These are phyloP conservation scores for Engraulis encrasicolus DNA, from an alignment of 2,113 vertebrate species.

Conservation along the genomic window DNA sequence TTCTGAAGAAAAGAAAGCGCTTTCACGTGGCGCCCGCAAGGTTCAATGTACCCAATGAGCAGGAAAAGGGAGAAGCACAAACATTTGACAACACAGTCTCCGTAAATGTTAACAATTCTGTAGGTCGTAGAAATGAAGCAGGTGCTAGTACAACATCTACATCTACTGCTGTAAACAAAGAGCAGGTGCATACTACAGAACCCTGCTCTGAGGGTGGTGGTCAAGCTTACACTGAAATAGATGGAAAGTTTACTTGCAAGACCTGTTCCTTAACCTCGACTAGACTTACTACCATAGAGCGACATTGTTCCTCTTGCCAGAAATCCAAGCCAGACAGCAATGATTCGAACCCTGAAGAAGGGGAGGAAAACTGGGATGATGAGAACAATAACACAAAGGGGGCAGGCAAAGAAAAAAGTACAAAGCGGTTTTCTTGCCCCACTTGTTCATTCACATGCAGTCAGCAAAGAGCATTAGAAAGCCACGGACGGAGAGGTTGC, in stretches of 20 bases:
- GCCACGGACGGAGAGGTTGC: slow-evolving; percentile 82
- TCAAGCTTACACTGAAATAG: slow-evolving; percentile 30
- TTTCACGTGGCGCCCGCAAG: slow-evolving; percentile 16
- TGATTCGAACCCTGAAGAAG: background rate
- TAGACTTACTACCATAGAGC: slow-evolving; percentile 77
- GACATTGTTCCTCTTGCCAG: slow-evolving; percentile 73
- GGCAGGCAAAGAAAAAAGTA: background rate
- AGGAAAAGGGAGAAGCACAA: slow-evolving; percentile 1
- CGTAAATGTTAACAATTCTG: background rate
- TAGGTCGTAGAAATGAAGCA: background rate
- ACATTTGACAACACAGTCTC: no score
- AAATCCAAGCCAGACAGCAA: slow-evolving; percentile 9
- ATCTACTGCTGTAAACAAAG: background rate
- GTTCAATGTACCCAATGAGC: background rate
- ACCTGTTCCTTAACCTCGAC: slow-evolving; percentile 83
- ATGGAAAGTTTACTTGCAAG: slow-evolving; percentile 82
- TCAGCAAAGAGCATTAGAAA: slow-evolving; percentile 80
- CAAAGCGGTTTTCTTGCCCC: slow-evolving; percentile 74
- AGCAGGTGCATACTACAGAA: background rate
- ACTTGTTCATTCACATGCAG: slow-evolving; percentile 83
- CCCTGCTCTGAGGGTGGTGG: background rate
- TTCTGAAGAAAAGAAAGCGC: slow-evolving; percentile 68
- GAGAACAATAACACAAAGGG: background rate
- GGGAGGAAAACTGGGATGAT: slow-evolving; percentile 1
- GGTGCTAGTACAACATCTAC: background rate